Percentiles rank a stretch among this genome's conserved stretches.
Evolutionary conservation across 2,797 vertebrate species (phyloP).

Genomic region (Champsocephalus gunnari): DNA sequence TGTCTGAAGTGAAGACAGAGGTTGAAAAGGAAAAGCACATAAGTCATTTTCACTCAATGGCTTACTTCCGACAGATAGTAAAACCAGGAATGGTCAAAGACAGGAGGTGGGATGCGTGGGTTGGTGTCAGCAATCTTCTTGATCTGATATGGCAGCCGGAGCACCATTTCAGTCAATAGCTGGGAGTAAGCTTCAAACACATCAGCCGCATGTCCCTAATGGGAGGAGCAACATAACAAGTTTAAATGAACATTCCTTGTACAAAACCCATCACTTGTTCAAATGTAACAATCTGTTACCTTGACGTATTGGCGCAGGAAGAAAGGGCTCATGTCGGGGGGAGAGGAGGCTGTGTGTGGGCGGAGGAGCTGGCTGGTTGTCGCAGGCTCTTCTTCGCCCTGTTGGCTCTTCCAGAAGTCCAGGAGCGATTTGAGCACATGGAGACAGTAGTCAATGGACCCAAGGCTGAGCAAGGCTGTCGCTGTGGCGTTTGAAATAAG

Average conservation of each 20-base stretch:
- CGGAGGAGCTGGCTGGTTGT: slow-evolving; percentile 95
- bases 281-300: slow-evolving; percentile 75
- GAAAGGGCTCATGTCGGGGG: slow-evolving; percentile 99
- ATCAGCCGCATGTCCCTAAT: slow-evolving; percentile 96
- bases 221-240: slow-evolving; percentile 12
- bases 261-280: background rate
- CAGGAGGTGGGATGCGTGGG: slow-evolving; percentile 94
- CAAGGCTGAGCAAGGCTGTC: slow-evolving; percentile 94
- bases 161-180: slow-evolving; percentile 98
- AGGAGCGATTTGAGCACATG: slow-evolving; percentile 96
- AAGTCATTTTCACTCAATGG: background rate
- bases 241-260: background rate
- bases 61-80: slow-evolving; percentile 96
- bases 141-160: slow-evolving; percentile 97
- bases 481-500: slow-evolving; percentile 98
- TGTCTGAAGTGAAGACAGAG: background rate
- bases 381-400: slow-evolving; percentile 95
- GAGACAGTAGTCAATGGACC: slow-evolving; percentile 96
- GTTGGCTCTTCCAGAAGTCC: slow-evolving; percentile 98
- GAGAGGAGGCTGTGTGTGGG: slow-evolving; percentile 94
- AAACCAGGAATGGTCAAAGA: slow-evolving; percentile 99
- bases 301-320: slow-evolving; percentile 99
- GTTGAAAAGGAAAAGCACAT: background rate
- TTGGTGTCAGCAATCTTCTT: slow-evolving; percentile 98
- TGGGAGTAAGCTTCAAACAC: slow-evolving; percentile 99